Evolutionary conservation across 1,140 invertebrate species (phyloP), one percentile per base, ranked within the genome.

Genomic region (Drosophila dunni): DNA sequence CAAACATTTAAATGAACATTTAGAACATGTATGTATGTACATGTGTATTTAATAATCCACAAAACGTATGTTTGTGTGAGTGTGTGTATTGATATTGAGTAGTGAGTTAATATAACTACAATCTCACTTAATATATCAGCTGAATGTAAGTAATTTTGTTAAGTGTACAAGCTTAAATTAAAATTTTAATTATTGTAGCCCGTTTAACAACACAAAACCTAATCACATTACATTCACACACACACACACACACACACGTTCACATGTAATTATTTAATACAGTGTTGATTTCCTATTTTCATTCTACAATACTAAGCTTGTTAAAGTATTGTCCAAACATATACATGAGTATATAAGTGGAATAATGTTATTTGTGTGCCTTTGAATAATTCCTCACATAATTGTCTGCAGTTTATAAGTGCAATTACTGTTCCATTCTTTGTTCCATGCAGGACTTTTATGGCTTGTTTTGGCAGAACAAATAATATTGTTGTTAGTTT

Each of bases 391-490:
- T 13, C 2, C 11, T 1, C 10, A n/a, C 7, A 36, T 24, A 20
- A n/a, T 20, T 29, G 17, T 48, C 34, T 40, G 20, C n/a, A 36
- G 33, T 34, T 66, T 34, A 45, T 51, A 34, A 34, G 17, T 9
- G n/a, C 1, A 13, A 40, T 40, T 53, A 29, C 17, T 40, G 8
- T n/a, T 7, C 11, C 34, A 57, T 57, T 34, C 17, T 50, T 50
- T 33, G 44, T 60, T 60, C 24, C 13, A 60, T 51, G 8, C n/a
- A 44, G 58, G 58, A 69, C 67, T 54, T 73, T 68, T 73, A 73
- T 73, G 64, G 65, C 64, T 73, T 68, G 64, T 73, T 68, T 73
- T 72, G 54, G 38, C 46, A 66, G 17, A 63, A 53, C 36, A 60
- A 67, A 67, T 53, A 67, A 67, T 53, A 34, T 68, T 72, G 36